Conservation (phyloP, 1,140 invertebrate genomes). For the Pissodes strobi region DNA sequence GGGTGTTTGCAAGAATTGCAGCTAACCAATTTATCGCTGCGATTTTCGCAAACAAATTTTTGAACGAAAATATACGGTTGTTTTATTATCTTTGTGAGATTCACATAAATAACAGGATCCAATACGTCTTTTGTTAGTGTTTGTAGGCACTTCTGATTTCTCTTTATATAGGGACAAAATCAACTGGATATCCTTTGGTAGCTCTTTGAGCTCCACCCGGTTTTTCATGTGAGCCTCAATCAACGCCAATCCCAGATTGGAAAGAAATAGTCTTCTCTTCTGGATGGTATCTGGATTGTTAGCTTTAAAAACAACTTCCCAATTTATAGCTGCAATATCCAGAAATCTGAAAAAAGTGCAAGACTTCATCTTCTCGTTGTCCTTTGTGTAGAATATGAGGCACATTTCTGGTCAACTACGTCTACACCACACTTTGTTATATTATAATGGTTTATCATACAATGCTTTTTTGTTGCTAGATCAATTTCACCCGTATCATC, state of each 20-base stretch:
- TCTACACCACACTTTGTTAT: conserved; percentile 55
- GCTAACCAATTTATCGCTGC: conserved; percentile 4
- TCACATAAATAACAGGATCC: conserved; percentile 15
- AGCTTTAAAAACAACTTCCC: conserved; percentile 56
- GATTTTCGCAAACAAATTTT: conserved; percentile 32
- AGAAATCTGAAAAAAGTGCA: conserved; percentile 59
- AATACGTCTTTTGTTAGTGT: conserved; percentile 13
- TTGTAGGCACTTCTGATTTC: not conserved
- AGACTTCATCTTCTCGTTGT: conserved; percentile 60
- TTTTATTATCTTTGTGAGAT: conserved; percentile 25
- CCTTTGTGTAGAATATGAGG: conserved; percentile 50
- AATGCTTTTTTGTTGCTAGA: conserved; percentile 47
- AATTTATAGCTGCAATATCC: conserved; percentile 60
- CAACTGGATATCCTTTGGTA: conserved; percentile 17
- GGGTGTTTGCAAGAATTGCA: conserved; percentile 13
- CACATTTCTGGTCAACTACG: conserved; percentile 47
- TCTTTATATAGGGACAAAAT: conserved; percentile 13
- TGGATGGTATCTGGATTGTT: conserved; percentile 34
- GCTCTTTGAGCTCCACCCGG: conserved; percentile 1
- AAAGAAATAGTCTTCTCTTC: conserved; percentile 55
- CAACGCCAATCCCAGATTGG: conserved; percentile 54
- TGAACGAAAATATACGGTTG: conserved; percentile 18
- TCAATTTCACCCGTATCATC: conserved; percentile 40
- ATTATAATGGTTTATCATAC: conserved; percentile 56
- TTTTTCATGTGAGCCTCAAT: conserved; percentile 51